Percentiles rank a stretch among this genome's conserved stretches.
Evolutionary conservation across 1,140 invertebrate genomes (phyloP).

Genomic region (Drosophila arawakana): DNA sequence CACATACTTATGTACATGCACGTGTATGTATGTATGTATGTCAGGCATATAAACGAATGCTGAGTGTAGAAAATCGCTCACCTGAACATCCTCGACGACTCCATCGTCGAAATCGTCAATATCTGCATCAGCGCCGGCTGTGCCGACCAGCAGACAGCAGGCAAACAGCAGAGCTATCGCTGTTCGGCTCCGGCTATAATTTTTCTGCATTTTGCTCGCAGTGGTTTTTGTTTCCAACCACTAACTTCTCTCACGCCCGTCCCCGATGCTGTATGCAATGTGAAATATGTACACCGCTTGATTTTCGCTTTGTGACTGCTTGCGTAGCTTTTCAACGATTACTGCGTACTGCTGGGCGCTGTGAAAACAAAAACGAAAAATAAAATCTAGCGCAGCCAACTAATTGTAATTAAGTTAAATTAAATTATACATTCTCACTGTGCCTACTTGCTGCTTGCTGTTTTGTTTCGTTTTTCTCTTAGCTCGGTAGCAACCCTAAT

Average conservation of each 20-base stretch:
- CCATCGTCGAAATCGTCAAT: slow-evolving; percentile 76
- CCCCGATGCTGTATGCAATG: not conserved
- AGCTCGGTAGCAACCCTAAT: slow-evolving; percentile 36
- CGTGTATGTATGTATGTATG: not conserved
- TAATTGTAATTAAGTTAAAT: slow-evolving; percentile 77
- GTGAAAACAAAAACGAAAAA: slow-evolving; percentile 62
- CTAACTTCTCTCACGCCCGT: slow-evolving; percentile 15
- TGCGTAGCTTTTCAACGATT: slow-evolving; percentile 60
- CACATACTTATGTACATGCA: not conserved
- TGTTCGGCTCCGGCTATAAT: slow-evolving; percentile 50
- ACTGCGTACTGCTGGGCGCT: slow-evolving; percentile 49
- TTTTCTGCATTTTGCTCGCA: slow-evolving; percentile 60
- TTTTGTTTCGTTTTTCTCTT: slow-evolving; percentile 39
- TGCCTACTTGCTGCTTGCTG: slow-evolving; percentile 51
- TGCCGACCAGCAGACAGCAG: slow-evolving; percentile 34
- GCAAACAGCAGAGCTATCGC: slow-evolving; percentile 61
- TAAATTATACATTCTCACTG: slow-evolving; percentile 75
- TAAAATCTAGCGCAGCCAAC: slow-evolving; percentile 66
- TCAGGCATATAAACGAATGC: not conserved
- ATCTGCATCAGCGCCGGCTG: slow-evolving; percentile 35
- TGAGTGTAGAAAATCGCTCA: slow-evolving; percentile 32
- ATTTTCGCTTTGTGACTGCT: slow-evolving; percentile 27
- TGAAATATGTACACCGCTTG: slow-evolving; percentile 21
- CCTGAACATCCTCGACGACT: slow-evolving; percentile 77
- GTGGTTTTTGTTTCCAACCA: slow-evolving; percentile 42